Evolutionary conservation across 1,140 invertebrate species (phyloP), one percentile per base, ranked within the genome.

Genomic region (Neotoxoptera formosana): DNA sequence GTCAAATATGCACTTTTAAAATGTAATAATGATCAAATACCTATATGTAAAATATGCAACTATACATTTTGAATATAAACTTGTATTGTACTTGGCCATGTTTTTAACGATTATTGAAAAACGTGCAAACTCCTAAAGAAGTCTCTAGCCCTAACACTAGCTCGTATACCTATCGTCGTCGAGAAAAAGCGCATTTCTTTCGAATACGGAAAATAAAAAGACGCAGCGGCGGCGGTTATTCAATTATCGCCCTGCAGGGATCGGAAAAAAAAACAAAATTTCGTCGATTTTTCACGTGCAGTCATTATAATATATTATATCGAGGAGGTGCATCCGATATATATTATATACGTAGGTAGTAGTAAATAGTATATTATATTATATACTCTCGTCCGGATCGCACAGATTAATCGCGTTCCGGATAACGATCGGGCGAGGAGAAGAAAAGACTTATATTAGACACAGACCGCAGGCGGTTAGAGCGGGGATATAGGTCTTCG

Each of bases 401-500:
- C 30, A n/a, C n/a, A 76, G 60, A 76, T 76, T 76, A 76, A 76
- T 76, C 60, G 60, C 60, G 60, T 76, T 14, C 14, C 30, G n/a
- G 60, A 76, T 76, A 76, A 76, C 30, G 60, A 76, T n/a, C 30
- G 30, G 30, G 11, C 60, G 30, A 41, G 60, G 0, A 76, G 60
- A 30, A n/a, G 60, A 20, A 76, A 30, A 76, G n/a, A 76, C n/a
- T 76, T 30, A 30, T 76, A 76, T 76, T 34, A n/a, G n/a, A 34
- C 60, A 76, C 60, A 76, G 60, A 76, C n/a, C 60, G 60, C 60
- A 76, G n/a, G n/a, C n/a, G n/a, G n/a, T n/a, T n/a, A n/a, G n/a
- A n/a, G 60, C 60, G 60, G 1, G 30, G n/a, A 76, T n/a, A 23
- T 21, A n/a, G 60, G 60, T n/a, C 14, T 76, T 17, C 23, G 60